These are phyloP conservation scores for Mus spicilegus DNA, from an alignment of 2,113 vertebrate species.

Conservation along the genomic window DNA sequence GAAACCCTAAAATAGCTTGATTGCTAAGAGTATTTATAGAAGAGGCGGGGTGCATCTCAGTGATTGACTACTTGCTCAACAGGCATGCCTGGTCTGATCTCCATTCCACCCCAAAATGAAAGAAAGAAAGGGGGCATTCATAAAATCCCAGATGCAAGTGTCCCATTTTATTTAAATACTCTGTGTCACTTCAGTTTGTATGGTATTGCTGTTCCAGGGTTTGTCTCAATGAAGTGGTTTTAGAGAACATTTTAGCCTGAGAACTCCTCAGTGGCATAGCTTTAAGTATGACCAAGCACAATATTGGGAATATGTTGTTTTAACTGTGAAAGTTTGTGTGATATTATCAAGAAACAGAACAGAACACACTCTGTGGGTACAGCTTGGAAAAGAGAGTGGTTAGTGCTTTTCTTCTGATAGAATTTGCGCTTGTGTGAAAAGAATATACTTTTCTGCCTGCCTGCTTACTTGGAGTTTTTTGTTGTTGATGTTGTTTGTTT, in stretches of 20 bases:
- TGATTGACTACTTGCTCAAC: not conserved
- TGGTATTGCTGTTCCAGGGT: not conserved
- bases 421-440: not conserved
- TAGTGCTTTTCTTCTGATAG: not conserved
- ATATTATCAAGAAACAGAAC: not conserved
- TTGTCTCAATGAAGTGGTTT: not conserved
- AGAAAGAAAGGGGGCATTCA: not conserved
- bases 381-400: not conserved
- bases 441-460: not conserved
- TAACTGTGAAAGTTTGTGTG: not conserved
- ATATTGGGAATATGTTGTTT: not conserved
- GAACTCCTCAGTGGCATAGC: not conserved
- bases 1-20: conserved; percentile 19
- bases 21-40: conserved; percentile 1
- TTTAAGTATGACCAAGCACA: not conserved
- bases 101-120: not conserved
- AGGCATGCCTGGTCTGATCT: not conserved
- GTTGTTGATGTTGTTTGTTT: not conserved
- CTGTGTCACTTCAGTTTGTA: not conserved
- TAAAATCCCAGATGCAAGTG: not conserved
- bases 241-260: conserved; percentile 13
- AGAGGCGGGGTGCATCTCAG: not conserved
- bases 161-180: conserved; percentile 17
- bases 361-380: not conserved
- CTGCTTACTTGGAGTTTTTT: not conserved